Evolutionary conservation across 2,797 vertebrate genomes (phyloP).

Genomic region (Psittacula echo): DNA sequence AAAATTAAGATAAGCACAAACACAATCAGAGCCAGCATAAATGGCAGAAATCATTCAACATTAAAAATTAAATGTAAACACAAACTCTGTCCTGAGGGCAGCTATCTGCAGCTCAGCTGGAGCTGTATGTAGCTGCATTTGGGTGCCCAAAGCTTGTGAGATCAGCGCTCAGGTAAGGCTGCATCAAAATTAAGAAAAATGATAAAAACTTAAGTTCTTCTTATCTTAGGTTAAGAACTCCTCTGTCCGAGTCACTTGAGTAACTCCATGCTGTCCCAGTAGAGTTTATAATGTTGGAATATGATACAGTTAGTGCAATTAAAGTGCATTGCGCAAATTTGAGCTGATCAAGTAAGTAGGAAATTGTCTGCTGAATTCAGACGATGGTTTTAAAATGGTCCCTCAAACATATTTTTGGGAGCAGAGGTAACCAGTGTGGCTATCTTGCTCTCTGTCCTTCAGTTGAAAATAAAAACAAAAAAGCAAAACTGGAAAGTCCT

Average conservation of each 20-base stretch:
- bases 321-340: background rate
- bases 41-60: background rate
- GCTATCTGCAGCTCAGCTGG: background rate
- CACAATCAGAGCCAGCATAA: background rate
- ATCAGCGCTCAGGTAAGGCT: background rate
- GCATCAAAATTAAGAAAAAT: background rate
- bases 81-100: background rate
- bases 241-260: background rate
- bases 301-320: background rate
- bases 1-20: background rate
- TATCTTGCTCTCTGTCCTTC: background rate
- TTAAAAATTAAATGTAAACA: background rate
- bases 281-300: background rate
- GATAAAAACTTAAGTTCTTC: background rate
- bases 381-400: background rate
- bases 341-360: background rate
- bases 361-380: background rate
- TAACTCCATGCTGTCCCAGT: background rate
- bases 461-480: background rate
- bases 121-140: background rate
- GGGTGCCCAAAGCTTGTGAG: background rate
- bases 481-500: background rate
- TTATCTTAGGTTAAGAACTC: background rate
- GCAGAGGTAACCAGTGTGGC: background rate
- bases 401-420: background rate